Percentiles rank a stretch among this genome's conserved stretches.
These are phyloP conservation scores for Philaenus spumarius DNA, from an alignment of 1,140 invertebrate genomes.

Conservation along the genomic window DNA sequence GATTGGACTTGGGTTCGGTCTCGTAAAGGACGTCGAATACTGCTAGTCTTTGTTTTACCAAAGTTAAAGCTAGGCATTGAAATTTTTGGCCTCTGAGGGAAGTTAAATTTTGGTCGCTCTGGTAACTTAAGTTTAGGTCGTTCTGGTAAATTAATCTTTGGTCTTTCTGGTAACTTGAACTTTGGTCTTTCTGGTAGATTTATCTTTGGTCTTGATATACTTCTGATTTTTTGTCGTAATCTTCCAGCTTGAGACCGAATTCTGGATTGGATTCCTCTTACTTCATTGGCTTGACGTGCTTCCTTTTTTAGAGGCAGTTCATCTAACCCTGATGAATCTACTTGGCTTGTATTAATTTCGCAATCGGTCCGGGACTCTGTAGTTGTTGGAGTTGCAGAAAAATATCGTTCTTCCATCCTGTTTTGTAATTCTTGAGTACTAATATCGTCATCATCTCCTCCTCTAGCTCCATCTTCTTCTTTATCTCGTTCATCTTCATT, in stretches of 20 bases:
- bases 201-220: constrained; percentile 32
- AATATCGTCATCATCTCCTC: constrained; percentile 17
- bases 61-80: constrained; percentile 20
- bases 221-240: constrained; percentile 24
- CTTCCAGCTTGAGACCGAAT: constrained; percentile 45
- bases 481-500: constrained; percentile 21
- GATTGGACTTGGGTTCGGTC: constrained; percentile 18
- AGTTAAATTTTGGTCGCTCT: constrained; percentile 41
- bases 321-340: constrained; percentile 55
- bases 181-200: constrained; percentile 43
- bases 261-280: constrained; percentile 46
- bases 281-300: constrained; percentile 44
- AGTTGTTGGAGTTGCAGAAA: constrained; percentile 40
- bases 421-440: constrained; percentile 44
- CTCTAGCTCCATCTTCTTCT: constrained; percentile 19
- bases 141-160: constrained; percentile 53
- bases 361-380: constrained; percentile 53
- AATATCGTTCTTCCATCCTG: constrained; percentile 46
- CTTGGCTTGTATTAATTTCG: constrained; percentile 59
- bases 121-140: constrained; percentile 52
- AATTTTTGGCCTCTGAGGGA: constrained; percentile 17
- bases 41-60: constrained; percentile 16
- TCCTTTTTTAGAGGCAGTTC: constrained; percentile 53
- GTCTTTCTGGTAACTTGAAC: constrained; percentile 47
- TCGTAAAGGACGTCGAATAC: constrained; percentile 26